Percentiles rank a stretch among this genome's conserved stretches.
phyloP scores from a whole-genome alignment of 2,888 invertebrate genomes.

The Drosophila atripex region DNA sequence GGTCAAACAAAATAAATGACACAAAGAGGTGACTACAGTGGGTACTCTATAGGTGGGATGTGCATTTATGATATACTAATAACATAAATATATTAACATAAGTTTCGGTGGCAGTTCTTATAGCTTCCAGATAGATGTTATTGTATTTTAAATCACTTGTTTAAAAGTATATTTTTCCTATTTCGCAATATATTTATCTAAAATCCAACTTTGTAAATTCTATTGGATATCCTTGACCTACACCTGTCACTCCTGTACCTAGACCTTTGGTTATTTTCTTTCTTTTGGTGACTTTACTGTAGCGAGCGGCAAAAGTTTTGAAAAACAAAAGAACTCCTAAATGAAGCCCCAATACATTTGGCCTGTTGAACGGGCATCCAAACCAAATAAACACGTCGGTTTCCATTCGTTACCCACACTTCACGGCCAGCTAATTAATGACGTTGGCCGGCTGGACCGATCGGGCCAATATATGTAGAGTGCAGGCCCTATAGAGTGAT shows the following conservation, averaged over 20 bases:
- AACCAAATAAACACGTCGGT: conserved; percentile 74
- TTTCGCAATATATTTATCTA: no score
- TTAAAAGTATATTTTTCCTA: no score
- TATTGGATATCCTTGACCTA: neutral
- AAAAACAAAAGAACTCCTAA: conserved; percentile 67
- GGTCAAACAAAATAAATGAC: conserved; percentile 70
- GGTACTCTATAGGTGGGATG: conserved; percentile 12
- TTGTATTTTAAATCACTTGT: no score
- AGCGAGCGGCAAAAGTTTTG: conserved; percentile 51
- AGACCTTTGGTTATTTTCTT: neutral
- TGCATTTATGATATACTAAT: neutral
- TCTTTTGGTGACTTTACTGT: conserved; percentile 48
- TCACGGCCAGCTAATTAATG: conserved; percentile 74
- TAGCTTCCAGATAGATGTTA: no score
- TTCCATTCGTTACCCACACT: conserved; percentile 75
- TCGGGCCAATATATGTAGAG: conserved; percentile 28
- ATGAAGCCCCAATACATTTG: conserved; percentile 56
- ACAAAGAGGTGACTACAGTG: conserved; percentile 50
- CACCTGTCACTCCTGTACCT: neutral
- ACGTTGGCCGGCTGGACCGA: conserved; percentile 56
- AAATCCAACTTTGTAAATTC: neutral
- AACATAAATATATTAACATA: neutral
- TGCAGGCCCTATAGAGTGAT: conserved; percentile 54
- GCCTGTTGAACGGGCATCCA: conserved; percentile 54
- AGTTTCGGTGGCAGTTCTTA: no score